Percentiles rank a stretch among this genome's conserved stretches.
Conservation (phyloP, 30 jellyfish, hydroid and myxozoan species). For the Aurelia sp. region DNA sequence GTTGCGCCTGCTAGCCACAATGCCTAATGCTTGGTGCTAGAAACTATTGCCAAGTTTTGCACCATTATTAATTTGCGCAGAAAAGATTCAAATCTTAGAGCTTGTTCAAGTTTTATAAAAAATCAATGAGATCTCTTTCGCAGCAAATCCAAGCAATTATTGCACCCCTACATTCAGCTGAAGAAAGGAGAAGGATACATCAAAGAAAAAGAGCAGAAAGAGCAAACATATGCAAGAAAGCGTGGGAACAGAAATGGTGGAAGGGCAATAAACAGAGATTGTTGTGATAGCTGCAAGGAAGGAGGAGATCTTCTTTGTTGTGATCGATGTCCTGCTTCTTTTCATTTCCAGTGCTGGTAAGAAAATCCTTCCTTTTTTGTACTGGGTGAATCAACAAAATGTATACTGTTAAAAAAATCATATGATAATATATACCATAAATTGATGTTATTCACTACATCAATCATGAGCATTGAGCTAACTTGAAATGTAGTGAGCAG, state of each 20-base stretch:
- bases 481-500: too few species aligned
- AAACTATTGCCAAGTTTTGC: too few species aligned
- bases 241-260: slow-evolving; percentile 75
- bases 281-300: slow-evolving; percentile 96
- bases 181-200: slow-evolving; percentile 70
- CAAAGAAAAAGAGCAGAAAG: slow-evolving; percentile 58
- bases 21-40: too few species aligned
- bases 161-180: slow-evolving; percentile 98
- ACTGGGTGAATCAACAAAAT: not conserved
- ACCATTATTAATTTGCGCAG: too few species aligned
- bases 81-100: too few species aligned
- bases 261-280: slow-evolving; percentile 89
- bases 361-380: not conserved
- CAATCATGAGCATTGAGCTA: too few species aligned
- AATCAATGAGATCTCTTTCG: not conserved
- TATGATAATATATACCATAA: too few species aligned
- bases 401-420: not conserved
- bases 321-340: slow-evolving; percentile 97
- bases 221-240: slow-evolving; percentile 48
- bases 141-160: slow-evolving; percentile 95
- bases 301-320: slow-evolving; percentile 98
- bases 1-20: too few species aligned
- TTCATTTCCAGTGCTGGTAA: slow-evolving; percentile 98
- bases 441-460: too few species aligned
- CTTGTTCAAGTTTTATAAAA: too few species aligned